Evolutionary conservation across 2,113 vertebrate species (phyloP), one percentile per base, ranked within the genome.

Genomic region (Australoheros scitulus): DNA sequence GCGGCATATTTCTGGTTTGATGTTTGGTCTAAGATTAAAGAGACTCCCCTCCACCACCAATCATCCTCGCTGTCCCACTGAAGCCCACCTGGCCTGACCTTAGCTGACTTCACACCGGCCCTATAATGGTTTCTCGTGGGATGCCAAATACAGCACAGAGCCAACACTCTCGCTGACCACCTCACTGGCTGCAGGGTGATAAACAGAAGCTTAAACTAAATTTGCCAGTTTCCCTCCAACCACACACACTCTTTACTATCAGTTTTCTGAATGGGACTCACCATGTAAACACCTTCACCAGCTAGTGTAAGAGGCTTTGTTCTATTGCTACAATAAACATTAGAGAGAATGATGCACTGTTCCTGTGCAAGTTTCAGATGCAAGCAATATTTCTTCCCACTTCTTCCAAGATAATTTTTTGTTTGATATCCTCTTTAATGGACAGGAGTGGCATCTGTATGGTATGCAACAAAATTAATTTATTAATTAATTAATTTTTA

Each of bases 91-190:
- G 72, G 3, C 17, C 83, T 2, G 59, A 60, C 70, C 56, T 82
- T 82, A 75, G 70, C 43, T 29, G 38, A 82, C 81, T 89, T 93
- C 85, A 85, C 91, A 91, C 83, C 1, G 22, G 74, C 41, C 4
- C 81, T 75, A 87, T 91, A 92, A 92, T 92, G 87, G 92, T 58
- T 90, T 84, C 87, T 77, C 77, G 79, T 22, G 75, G 79, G 79
- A 91, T 26, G 90, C 79, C 77, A 92, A 92, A 90, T 91, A 87
- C 83, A 92, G 86, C 88, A 90, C 34, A 1, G 56, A 61, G 86
- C 77, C 81, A 91, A 82, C 61, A 59, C 75, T 78, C 80, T 47
- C 26, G 11, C 79, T 5, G 50, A 61, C 17, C 2, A 32, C 50
- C 26, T 59, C 14, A 36, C 76, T 72, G 82, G 57, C 59, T 24